These are phyloP conservation scores for Euwallacea fornicatus DNA, from an alignment of 1,140 invertebrate species.

Conservation along the genomic window DNA sequence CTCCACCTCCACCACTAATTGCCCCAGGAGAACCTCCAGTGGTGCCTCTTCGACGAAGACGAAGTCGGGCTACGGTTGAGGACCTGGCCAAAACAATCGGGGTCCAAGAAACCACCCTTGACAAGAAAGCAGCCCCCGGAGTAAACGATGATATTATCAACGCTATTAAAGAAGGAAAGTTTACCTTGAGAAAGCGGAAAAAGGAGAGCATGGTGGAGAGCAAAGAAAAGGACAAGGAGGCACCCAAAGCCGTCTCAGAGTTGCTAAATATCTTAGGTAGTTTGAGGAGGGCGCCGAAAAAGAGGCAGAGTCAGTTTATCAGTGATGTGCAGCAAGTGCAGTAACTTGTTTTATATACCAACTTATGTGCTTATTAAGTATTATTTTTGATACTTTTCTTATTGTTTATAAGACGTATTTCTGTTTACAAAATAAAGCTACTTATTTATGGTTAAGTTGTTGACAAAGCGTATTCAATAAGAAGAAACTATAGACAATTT, in stretches of 20 bases:
- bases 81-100: constrained; percentile 42
- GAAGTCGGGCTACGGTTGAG: constrained; percentile 50
- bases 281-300: constrained; percentile 61
- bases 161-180: constrained; percentile 74
- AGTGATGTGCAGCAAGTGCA: too few relatives aligned
- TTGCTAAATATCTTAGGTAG: constrained; percentile 73
- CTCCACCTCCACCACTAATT: constrained; percentile 54
- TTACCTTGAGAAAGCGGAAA: constrained; percentile 68
- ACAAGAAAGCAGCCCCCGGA: constrained; percentile 42
- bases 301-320: constrained; percentile 39
- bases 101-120: constrained; percentile 28
- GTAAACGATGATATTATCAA: constrained; percentile 75
- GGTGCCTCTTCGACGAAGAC: constrained; percentile 44
- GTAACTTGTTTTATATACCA: too few relatives aligned
- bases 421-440: neutral
- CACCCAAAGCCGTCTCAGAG: constrained; percentile 69
- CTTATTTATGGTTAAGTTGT: too few relatives aligned
- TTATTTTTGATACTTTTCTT: neutral
- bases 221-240: constrained; percentile 61
- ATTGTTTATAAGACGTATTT: neutral
- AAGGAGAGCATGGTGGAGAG: constrained; percentile 63
- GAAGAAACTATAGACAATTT: too few relatives aligned
- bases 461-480: too few relatives aligned
- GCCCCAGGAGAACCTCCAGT: constrained; percentile 38
- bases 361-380: too few relatives aligned